Base-by-base conservation (phyloP, 2,797 vertebrate genomes). In the Clarias platycephalus region DNA sequence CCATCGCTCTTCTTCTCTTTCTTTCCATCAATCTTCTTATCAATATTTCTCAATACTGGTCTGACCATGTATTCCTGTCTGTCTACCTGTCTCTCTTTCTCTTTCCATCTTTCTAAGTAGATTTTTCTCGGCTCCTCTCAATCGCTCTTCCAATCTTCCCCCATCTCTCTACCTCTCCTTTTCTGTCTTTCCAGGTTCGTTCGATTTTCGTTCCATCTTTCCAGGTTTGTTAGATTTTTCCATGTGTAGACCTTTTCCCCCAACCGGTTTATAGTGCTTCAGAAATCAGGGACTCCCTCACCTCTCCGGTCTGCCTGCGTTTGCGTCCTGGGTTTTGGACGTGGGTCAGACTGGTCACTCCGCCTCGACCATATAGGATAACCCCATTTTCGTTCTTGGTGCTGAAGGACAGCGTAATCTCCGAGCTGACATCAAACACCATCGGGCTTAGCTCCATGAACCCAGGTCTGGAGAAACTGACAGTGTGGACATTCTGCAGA, bases 351-450 rank as follows among this genome's bases (percentile, higher is more conserved):
- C 82, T 67, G 91, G 89, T 86, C 49, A 86, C 66, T 26, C 82
- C 93, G 89, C 91, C 96, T 82, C 91, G 95, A 90, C 97, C 95
- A 67, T 98, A 92, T 53, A 99, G 91, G 62, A 99, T 97, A 89
- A 96, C 94, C 13, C 98, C 98, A 5, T 95, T 97, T 82, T 98
- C 96, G 1, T 94, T 96, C 90, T 93, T 94, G 4, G 97, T 99
- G 93, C 97, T 98, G 94, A 99, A 99, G 13, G 98, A 99, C 87
- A 99, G 92, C 74, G 97, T 97, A 93, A 99, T 97, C 94, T 99
- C 97, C 3, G 96, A 97, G 82, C 94, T 95, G 0, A 95, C 83
- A 0, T 91, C 92, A 77, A 99, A 90, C 0, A 95, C 91, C 66
- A 96, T 91, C 4, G 96, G 96, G 0, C 91, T 87, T 80, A 99